Evolutionary conservation across 2,113 vertebrate species (phyloP).

Genomic region (Panthera tigris): DNA sequence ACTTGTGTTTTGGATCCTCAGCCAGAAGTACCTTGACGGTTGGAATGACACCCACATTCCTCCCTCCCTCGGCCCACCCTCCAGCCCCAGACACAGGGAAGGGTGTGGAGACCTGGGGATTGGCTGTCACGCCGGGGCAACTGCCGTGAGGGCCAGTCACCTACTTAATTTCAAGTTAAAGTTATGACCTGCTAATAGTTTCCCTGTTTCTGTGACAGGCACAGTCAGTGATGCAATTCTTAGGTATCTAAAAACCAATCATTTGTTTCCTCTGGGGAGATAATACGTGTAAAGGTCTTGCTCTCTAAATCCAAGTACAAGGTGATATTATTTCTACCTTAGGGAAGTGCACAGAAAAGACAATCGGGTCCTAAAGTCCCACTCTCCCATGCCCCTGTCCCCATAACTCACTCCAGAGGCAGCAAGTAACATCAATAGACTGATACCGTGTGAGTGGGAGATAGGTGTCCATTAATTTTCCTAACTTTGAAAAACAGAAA

Average conservation of each 20-base stretch:
- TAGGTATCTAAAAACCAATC: not conserved
- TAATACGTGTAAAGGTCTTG: not conserved
- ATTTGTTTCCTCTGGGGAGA: not conserved
- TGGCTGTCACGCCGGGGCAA: not conserved
- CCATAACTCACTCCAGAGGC: not conserved
- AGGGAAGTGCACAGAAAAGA: not conserved
- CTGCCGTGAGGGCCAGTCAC: not conserved
- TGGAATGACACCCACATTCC: not conserved
- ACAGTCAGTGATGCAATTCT: not conserved
- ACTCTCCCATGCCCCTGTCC: not conserved
- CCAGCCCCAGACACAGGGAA: not conserved
- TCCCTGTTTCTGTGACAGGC: not conserved
- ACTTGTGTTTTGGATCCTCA: not conserved
- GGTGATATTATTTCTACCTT: not conserved
- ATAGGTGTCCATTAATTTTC: not conserved
- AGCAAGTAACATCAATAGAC: not conserved
- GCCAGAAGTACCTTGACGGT: not conserved
- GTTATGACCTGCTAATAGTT: not conserved
- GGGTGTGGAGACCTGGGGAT: not conserved
- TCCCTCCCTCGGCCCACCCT: not conserved
- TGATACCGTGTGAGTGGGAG: accelerated
- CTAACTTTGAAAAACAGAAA: not conserved
- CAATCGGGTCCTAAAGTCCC: not conserved
- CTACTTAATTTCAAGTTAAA: not conserved
- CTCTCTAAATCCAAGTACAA: not conserved